These are phyloP conservation scores for Itoplectis maculator DNA, from an alignment of 2,888 invertebrate genomes.

Conservation along the genomic window DNA sequence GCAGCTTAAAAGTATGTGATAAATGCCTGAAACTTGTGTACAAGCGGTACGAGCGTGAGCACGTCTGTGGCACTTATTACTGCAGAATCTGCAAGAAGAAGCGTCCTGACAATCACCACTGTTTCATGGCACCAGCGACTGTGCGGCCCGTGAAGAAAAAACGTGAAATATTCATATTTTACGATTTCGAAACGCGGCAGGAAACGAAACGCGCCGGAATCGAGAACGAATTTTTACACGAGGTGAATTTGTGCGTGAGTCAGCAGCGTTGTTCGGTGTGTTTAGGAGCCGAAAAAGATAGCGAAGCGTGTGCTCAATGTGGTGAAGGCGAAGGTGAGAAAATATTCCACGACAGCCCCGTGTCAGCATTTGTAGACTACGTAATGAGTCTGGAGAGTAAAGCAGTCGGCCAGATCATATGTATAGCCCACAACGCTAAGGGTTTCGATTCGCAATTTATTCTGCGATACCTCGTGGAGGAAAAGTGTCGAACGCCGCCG, in stretches of 20 bases:
- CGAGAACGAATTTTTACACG: neutral
- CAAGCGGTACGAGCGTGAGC: neutral
- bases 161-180: neutral
- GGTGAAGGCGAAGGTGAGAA: neutral
- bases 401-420: neutral
- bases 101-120: neutral
- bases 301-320: neutral
- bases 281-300: neutral
- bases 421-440: conserved; percentile 60
- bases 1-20: neutral
- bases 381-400: neutral
- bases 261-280: neutral
- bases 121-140: neutral
- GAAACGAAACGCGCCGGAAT: neutral
- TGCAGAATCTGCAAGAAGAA: neutral
- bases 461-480: conserved; percentile 9
- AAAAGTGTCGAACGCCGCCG: neutral
- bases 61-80: neutral
- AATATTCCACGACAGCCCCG: neutral
- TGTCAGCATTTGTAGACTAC: neutral
- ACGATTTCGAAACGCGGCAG: neutral
- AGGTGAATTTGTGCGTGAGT: neutral
- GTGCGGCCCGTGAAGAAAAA: too few species aligned
- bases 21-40: neutral
- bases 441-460: conserved; percentile 51